Conservation (phyloP, 2,797 vertebrate genomes). For the Phylloscopus collybita region DNA sequence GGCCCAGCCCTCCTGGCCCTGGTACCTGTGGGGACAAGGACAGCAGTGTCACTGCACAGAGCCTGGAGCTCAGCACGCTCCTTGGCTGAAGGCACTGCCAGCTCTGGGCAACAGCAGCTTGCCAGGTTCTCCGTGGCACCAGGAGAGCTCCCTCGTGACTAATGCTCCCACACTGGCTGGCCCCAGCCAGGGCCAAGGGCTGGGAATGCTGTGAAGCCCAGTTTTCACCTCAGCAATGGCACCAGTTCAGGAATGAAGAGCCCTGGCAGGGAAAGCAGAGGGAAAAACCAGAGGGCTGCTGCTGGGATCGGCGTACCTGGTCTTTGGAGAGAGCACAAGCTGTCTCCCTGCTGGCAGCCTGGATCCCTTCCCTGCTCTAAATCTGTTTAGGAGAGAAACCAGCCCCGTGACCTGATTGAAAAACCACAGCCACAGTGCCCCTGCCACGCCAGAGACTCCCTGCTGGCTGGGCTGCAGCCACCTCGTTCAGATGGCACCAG, state of each 20-base stretch:
- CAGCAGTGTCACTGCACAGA: not conserved
- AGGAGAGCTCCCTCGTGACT: not conserved
- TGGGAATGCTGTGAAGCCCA: rapidly evolving
- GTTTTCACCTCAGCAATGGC: not conserved
- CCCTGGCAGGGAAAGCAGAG: not conserved
- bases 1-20: conserved; percentile 97
- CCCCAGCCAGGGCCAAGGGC: not conserved
- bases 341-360: not conserved
- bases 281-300: not conserved
- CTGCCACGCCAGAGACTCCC: not conserved
- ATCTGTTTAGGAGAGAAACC: not conserved
- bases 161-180: not conserved
- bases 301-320: not conserved
- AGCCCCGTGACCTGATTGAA: not conserved
- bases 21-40: conserved; percentile 80
- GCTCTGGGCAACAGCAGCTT: not conserved
- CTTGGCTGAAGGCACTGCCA: rapidly evolving
- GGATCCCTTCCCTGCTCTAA: not conserved
- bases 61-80: not conserved
- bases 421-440: not conserved
- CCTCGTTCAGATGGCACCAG: not conserved
- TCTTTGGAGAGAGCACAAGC: not conserved
- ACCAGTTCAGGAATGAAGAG: not conserved
- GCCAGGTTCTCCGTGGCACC: not conserved
- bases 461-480: not conserved